These are phyloP conservation scores for Tragelaphus scriptus DNA, from an alignment of 2,113 vertebrate species.

Conservation along the genomic window DNA sequence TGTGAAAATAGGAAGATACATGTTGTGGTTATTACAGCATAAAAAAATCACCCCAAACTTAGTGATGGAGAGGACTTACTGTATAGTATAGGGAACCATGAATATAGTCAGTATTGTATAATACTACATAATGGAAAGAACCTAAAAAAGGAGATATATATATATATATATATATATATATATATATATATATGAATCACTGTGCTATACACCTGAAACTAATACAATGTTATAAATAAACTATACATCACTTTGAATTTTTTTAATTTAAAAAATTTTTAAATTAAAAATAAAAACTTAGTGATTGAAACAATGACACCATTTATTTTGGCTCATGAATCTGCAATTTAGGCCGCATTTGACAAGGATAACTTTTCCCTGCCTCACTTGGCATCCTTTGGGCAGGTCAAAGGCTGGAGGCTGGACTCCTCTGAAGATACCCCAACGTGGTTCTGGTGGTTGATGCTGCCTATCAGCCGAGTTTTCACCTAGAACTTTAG, in stretches of 20 bases:
- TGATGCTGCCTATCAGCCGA: background rate
- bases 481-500: background rate
- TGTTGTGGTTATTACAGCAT: background rate
- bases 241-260: background rate
- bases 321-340: background rate
- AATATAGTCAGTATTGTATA: background rate
- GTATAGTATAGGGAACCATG: background rate
- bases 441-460: fast-evolving
- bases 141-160: background rate
- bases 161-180: too few relatives aligned
- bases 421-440: background rate
- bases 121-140: background rate
- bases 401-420: background rate
- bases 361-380: background rate
- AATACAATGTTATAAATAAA: background rate
- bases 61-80: background rate
- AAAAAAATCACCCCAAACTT: background rate
- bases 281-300: background rate
- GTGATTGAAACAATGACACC: background rate
- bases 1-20: background rate
- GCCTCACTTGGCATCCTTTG: background rate
- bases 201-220: background rate
- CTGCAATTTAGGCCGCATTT: background rate
- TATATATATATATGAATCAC: background rate
- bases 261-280: background rate